Conservation (phyloP, 1,140 invertebrate species). For the Gryon sp. region DNA sequence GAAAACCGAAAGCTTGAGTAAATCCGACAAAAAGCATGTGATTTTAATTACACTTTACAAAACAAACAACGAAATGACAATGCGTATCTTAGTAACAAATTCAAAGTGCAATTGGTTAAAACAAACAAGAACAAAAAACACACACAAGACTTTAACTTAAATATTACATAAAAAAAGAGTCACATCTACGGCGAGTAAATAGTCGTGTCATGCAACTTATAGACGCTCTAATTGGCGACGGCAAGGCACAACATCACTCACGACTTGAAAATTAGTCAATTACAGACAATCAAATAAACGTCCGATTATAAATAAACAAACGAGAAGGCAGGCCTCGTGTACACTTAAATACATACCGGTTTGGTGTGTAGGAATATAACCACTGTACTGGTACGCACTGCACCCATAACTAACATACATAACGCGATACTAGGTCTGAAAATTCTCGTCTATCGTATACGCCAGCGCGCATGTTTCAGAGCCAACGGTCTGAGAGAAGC, state of each 20-base stretch:
- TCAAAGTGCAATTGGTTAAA: not conserved
- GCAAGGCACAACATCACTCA: slow-evolving; percentile 11
- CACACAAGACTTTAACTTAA: not conserved
- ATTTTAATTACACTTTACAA: too few species aligned
- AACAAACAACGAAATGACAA: too few species aligned
- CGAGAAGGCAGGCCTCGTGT: slow-evolving; percentile 65
- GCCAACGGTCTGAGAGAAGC: slow-evolving; percentile 44
- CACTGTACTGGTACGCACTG: slow-evolving; percentile 78
- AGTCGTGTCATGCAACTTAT: slow-evolving; percentile 17
- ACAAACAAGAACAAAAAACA: not conserved
- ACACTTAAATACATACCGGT: slow-evolving; percentile 71
- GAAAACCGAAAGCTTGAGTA: too few species aligned
- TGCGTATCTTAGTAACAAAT: too few species aligned
- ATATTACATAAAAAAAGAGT: too few species aligned
- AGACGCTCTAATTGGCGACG: slow-evolving; percentile 15
- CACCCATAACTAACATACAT: slow-evolving; percentile 76
- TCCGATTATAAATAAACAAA: slow-evolving; percentile 54
- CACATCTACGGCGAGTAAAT: slow-evolving; percentile 5
- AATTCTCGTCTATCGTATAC: slow-evolving; percentile 57
- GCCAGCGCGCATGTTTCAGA: slow-evolving; percentile 63
- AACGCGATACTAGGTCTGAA: slow-evolving; percentile 62
- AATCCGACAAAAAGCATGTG: too few species aligned
- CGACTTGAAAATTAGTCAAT: not conserved
- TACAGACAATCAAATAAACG: slow-evolving; percentile 6
- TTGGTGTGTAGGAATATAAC: slow-evolving; percentile 68